phyloP scores from a whole-genome alignment of 2,797 vertebrate genomes.

The Tragelaphus oryx region DNA sequence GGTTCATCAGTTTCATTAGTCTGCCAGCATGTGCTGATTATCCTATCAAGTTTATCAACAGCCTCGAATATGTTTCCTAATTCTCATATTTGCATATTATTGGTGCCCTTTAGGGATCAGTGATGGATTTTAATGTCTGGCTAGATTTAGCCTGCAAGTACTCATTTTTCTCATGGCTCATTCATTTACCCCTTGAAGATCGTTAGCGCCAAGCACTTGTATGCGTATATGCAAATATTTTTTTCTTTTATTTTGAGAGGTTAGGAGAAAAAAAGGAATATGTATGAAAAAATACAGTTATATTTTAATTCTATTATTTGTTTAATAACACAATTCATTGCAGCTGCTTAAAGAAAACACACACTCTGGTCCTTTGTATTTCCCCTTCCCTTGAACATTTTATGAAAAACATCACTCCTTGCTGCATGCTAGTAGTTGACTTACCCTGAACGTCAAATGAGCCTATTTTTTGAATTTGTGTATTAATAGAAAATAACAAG shows the following conservation, averaged over 20 bases:
- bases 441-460: not conserved
- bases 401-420: not conserved
- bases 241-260: not conserved
- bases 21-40: slow-evolving; percentile 69
- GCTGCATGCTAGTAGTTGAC: not conserved
- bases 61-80: slow-evolving; percentile 49
- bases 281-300: not conserved
- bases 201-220: not conserved
- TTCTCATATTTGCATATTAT: slow-evolving; percentile 65
- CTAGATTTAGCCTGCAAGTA: slow-evolving; percentile 13
- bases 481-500: not conserved
- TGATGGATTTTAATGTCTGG: slow-evolving; percentile 63
- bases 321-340: not conserved
- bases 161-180: slow-evolving; percentile 50
- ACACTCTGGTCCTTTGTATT: not conserved
- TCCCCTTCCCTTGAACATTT: not conserved
- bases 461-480: not conserved
- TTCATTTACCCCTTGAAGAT: not conserved
- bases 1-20: slow-evolving; percentile 70
- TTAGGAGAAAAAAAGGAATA: not conserved
- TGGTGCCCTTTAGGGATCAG: slow-evolving; percentile 41
- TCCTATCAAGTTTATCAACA: slow-evolving; percentile 64
- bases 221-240: not conserved
- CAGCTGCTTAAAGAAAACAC: not conserved
- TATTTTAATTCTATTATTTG: not conserved